Base-by-base conservation (phyloP, 2,113 vertebrate genomes). In the Mastomys coucha region DNA sequence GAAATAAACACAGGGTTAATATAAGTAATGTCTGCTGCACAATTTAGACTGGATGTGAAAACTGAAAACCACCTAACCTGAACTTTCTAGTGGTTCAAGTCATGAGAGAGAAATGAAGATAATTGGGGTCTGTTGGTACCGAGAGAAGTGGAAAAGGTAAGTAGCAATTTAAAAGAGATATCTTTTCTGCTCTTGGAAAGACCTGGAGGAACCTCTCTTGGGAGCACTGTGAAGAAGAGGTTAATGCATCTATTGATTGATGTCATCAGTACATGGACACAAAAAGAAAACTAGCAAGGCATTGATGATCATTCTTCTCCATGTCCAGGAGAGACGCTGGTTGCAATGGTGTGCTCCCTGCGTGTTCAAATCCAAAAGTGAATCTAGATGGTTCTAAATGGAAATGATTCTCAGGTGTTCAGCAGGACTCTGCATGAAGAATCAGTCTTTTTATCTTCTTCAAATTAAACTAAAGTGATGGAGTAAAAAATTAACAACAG, bases 291-390 rank as follows among this genome's bases (percentile, higher is more conserved):
- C 49, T 80, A 51, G 33, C 10, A 72, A 49, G 36, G 45, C 87
- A 67, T 84, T 92, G 26, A 51, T 28, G 65, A 89, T 70, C 81
- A 6, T 85, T 77, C 73, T 53, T 91, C 77, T 90, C 88, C 89
- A 81, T 22, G 33, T 84, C 33, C 39, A 85, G 9, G 86, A 91
- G 14, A 78, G 12, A 89, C 73, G 24, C 56, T 63, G 36, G 53
- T 75, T 45, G 65, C 14, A 88, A 69, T 65, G 2, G 24, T n/a
- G 1, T 49, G 16, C 58, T 92, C 67, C 36, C 63, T n/a, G 5
- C 70, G 81, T 33, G 33, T 31, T 45, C 73, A 77, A 87, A 88
- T 56, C 85, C 45, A 81, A 26, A 26, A 63, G 42, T 84, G 58
- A 56, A 36, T 80, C 33, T 31, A 9, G 5, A n/a, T 36, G 17